Conservation (phyloP, 2,888 invertebrate genomes). For the Sesamia inferens region DNA sequence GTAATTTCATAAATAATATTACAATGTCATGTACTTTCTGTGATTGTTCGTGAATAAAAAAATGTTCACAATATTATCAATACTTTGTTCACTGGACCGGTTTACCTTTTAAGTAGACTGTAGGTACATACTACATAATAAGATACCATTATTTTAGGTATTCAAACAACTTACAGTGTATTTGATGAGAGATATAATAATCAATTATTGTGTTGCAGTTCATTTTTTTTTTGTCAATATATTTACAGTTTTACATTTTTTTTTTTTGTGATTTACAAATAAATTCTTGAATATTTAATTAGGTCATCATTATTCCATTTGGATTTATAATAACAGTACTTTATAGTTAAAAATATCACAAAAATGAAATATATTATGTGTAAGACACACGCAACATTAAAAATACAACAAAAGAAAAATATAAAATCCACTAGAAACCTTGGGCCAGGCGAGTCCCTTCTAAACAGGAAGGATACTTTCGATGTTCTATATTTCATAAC, state of each 20-base stretch:
- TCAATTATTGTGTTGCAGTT: conserved; percentile 90
- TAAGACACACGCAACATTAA: conserved; percentile 91
- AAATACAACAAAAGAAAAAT: conserved; percentile 90
- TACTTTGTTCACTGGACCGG: conserved; percentile 90
- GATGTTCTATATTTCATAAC: conserved; percentile 89
- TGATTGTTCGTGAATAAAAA: conserved; percentile 90
- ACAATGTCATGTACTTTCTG: conserved; percentile 91
- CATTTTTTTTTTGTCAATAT: conserved; percentile 88
- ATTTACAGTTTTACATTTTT: conserved; percentile 90
- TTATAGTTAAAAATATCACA: conserved; percentile 91
- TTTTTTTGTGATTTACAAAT: conserved; percentile 90
- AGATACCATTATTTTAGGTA: conserved; percentile 86
- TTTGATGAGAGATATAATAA: conserved; percentile 87
- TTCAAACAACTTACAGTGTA: conserved; percentile 89
- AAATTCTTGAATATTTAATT: conserved; percentile 90
- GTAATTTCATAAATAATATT: conserved; percentile 91
- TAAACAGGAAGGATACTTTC: conserved; percentile 91
- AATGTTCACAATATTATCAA: conserved; percentile 90
- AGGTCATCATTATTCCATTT: conserved; percentile 90
- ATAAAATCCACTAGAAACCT: conserved; percentile 90
- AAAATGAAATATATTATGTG: conserved; percentile 91
- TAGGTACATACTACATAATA: conserved; percentile 86
- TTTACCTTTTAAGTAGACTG: conserved; percentile 86
- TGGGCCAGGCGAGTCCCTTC: conserved; percentile 90
- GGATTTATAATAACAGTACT: conserved; percentile 90